phyloP scores from a whole-genome alignment of 2,113 vertebrate species.

The Ploceus nigricollis region DNA sequence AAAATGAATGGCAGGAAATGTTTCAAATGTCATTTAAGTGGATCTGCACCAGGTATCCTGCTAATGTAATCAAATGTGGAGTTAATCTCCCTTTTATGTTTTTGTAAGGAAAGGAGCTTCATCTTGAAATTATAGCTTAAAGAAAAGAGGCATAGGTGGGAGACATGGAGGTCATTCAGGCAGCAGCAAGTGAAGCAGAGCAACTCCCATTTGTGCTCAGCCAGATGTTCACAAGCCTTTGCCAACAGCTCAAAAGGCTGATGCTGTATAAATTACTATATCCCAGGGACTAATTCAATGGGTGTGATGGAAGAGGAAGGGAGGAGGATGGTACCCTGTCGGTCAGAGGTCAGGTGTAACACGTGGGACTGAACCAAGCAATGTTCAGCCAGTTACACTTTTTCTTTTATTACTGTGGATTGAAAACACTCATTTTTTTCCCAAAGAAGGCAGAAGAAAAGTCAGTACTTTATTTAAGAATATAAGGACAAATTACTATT shows the following conservation, averaged over 20 bases:
- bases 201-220: conserved; percentile 57
- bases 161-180: conserved; percentile 36
- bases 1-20: conserved; percentile 40
- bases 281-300: conserved; percentile 57
- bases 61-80: conserved; percentile 38
- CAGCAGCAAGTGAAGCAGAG: conserved; percentile 56
- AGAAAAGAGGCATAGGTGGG: neutral
- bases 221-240: conserved; percentile 48
- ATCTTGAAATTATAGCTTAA: conserved; percentile 35
- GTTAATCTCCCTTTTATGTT: conserved; percentile 52
- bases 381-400: neutral
- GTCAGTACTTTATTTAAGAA: neutral
- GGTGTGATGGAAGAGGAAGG: conserved; percentile 58
- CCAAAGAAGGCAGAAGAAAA: neutral
- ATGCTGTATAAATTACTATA: conserved; percentile 60
- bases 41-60: conserved; percentile 13
- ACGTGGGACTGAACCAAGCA: neutral
- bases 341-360: conserved; percentile 39
- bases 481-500: neutral
- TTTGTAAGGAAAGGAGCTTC: conserved; percentile 35
- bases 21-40: conserved; percentile 26
- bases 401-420: neutral
- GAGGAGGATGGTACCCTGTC: conserved; percentile 28
- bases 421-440: neutral
- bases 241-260: conserved; percentile 50